These are phyloP conservation scores for Rousettus madagascariensis DNA, from an alignment of 2,797 vertebrate genomes.

Conservation along the genomic window DNA sequence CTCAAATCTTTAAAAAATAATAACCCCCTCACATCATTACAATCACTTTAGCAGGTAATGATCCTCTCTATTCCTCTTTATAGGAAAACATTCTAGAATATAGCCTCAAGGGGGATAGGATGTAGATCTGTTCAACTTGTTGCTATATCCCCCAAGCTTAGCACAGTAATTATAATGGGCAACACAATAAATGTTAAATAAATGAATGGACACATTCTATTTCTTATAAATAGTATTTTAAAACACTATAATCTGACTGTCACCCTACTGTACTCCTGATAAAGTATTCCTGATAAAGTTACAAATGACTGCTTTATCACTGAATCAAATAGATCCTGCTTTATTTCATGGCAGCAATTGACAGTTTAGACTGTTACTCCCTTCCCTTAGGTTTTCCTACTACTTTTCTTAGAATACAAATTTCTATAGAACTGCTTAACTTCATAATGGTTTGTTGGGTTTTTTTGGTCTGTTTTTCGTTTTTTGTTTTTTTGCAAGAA, in stretches of 20 bases:
- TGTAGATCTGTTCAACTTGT: background rate
- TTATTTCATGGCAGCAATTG: background rate
- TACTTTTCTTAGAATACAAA: background rate
- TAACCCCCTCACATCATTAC: background rate
- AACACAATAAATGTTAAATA: background rate
- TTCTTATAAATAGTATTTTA: background rate
- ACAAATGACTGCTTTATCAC: background rate
- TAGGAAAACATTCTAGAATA: background rate
- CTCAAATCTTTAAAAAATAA: background rate
- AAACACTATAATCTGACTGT: background rate
- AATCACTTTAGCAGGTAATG: background rate
- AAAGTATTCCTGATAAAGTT: background rate
- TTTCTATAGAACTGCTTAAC: background rate
- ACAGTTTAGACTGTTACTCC: background rate
- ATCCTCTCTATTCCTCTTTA: background rate
- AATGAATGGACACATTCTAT: background rate
- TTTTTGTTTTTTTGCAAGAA: background rate
- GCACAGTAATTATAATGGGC: background rate
- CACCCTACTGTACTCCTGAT: background rate
- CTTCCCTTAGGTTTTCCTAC: background rate
- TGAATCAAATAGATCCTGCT: background rate
- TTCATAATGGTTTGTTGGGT: background rate
- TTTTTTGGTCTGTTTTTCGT: background rate
- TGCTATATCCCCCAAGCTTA: background rate
- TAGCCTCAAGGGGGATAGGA: background rate